Evolutionary conservation across 2,113 vertebrate species (phyloP).

Genomic region (Grantiella picta): DNA sequence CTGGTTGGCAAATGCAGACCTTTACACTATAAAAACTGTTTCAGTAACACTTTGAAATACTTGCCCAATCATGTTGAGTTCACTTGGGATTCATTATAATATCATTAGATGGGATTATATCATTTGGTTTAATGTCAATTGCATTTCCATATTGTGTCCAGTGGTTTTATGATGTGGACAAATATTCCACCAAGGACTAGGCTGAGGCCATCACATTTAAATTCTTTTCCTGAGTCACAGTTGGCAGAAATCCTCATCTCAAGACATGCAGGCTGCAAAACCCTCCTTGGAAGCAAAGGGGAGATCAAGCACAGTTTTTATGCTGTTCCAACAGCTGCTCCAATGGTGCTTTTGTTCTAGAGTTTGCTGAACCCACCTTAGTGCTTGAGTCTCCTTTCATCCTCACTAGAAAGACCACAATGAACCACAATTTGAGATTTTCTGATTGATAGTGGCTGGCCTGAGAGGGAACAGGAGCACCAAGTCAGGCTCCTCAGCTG

Average conservation of each 20-base stretch:
- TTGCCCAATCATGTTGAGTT: slow-evolving; percentile 72
- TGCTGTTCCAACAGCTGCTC: background rate
- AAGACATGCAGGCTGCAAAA: slow-evolving; percentile 48
- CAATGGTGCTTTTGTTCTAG: background rate
- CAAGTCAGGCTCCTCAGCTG: background rate
- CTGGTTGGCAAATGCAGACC: slow-evolving; percentile 67
- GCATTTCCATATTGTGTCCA: slow-evolving; percentile 76
- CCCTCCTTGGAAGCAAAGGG: slow-evolving; percentile 42
- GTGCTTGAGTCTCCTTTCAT: background rate
- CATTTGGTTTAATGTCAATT: slow-evolving; percentile 80
- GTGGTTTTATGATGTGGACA: slow-evolving; percentile 80
- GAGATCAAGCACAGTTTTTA: slow-evolving; percentile 36
- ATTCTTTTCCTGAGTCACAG: slow-evolving; percentile 58
- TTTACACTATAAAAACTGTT: slow-evolving; percentile 74
- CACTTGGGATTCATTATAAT: slow-evolving; percentile 82
- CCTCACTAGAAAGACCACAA: background rate
- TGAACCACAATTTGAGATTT: background rate
- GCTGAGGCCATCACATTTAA: slow-evolving; percentile 60
- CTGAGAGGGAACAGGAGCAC: background rate
- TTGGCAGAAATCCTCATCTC: slow-evolving; percentile 51
- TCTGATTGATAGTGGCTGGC: background rate
- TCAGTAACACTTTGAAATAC: slow-evolving; percentile 79
- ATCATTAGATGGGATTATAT: slow-evolving; percentile 78
- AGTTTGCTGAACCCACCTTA: background rate
- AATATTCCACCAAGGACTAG: slow-evolving; percentile 75